phyloP scores from a whole-genome alignment of 2,113 vertebrate genomes.

The Sebastes fasciatus region DNA sequence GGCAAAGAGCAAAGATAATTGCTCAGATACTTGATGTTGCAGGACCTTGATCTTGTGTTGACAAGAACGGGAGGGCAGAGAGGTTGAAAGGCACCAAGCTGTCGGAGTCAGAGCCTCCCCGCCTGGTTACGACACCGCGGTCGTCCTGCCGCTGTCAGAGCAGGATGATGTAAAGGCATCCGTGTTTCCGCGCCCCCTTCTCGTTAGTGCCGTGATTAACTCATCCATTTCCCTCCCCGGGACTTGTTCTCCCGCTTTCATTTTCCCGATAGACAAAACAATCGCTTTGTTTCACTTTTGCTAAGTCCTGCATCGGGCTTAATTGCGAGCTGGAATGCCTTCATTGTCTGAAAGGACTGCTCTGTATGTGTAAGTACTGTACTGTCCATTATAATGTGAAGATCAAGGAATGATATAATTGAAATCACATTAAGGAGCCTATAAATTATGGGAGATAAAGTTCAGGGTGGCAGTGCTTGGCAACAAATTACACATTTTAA shows the following conservation, averaged over 20 bases:
- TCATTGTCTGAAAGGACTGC: not conserved
- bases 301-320: constrained; percentile 25
- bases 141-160: constrained; percentile 64
- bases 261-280: constrained; percentile 59
- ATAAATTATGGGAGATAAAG: not conserved
- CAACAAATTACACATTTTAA: not conserved
- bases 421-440: not conserved
- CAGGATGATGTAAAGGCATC: constrained; percentile 64
- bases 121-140: constrained; percentile 46
- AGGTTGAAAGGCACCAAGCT: constrained; percentile 48
- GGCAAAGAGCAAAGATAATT: constrained; percentile 43
- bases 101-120: constrained; percentile 40
- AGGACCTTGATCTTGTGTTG: constrained; percentile 49
- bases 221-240: constrained; percentile 65
- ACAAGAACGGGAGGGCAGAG: constrained; percentile 29
- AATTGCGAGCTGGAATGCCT: constrained; percentile 31
- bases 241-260: constrained; percentile 58
- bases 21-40: constrained; percentile 52
- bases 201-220: constrained; percentile 71
- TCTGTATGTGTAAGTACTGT: not conserved
- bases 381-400: not conserved
- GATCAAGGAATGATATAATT: not conserved
- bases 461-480: not conserved
- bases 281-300: constrained; percentile 49
- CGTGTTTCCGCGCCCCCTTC: constrained; percentile 22